Conservation (phyloP, 2,888 invertebrate genomes). For the Pterostichus madidus region DNA sequence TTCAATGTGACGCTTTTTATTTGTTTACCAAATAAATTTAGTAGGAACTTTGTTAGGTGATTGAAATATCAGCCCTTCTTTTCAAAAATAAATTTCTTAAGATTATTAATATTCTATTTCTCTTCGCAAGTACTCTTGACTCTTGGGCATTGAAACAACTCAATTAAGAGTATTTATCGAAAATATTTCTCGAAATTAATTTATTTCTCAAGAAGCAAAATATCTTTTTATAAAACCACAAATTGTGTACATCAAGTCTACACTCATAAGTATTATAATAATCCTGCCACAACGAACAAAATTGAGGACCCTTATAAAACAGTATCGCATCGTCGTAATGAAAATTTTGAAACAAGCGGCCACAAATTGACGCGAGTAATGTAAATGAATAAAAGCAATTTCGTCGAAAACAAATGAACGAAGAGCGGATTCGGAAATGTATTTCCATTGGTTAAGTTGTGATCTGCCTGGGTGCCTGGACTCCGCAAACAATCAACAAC, state of each 20-base stretch:
- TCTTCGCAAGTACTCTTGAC: background rate
- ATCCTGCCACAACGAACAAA: constrained; percentile 17
- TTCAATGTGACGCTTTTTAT: no score
- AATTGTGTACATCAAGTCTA: background rate
- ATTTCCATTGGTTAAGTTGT: constrained; percentile 34
- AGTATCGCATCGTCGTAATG: constrained; percentile 15
- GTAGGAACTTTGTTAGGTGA: no score
- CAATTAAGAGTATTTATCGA: constrained; percentile 10
- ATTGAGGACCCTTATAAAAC: background rate
- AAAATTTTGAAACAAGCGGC: constrained; percentile 36
- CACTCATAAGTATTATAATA: constrained; percentile 13
- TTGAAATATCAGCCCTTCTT: no score
- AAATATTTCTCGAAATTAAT: constrained; percentile 15
- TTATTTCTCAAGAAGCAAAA: constrained; percentile 10
- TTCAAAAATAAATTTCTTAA: no score
- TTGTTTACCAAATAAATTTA: no score
- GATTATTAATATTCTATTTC: no score
- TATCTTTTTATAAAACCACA: background rate
- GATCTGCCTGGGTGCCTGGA: no score
- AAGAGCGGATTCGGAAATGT: constrained; percentile 27
- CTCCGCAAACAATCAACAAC: no score
- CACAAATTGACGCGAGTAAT: constrained; percentile 54
- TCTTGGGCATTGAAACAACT: background rate
- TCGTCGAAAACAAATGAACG: constrained; percentile 52
- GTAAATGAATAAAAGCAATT: constrained; percentile 60